phyloP scores from a whole-genome alignment of 2,888 invertebrate species.

The Atethmia centrago region DNA sequence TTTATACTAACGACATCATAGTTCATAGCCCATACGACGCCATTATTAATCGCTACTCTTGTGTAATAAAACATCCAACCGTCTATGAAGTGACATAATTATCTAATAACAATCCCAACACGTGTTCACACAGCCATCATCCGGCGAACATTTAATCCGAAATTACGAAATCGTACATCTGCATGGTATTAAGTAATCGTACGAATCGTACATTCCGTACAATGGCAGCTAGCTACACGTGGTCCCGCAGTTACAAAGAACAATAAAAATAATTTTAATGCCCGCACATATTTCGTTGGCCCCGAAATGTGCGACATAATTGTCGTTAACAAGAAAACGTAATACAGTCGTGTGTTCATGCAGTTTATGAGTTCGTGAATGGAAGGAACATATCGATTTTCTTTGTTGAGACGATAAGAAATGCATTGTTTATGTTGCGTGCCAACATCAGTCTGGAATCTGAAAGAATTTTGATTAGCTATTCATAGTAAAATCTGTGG shows the following conservation, averaged over 20 bases:
- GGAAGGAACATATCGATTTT: constrained; percentile 37
- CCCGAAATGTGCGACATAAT: constrained; percentile 72
- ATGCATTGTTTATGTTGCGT: constrained; percentile 25
- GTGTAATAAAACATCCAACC: constrained; percentile 45
- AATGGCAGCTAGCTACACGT: constrained; percentile 63
- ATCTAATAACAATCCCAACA: constrained; percentile 68
- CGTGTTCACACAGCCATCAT: constrained; percentile 69
- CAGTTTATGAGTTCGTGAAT: constrained; percentile 57
- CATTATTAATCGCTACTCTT: constrained; percentile 33
- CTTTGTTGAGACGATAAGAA: constrained; percentile 4
- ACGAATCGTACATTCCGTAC: constrained; percentile 27
- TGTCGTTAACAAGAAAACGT: constrained; percentile 70
- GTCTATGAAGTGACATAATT: constrained; percentile 54
- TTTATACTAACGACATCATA: constrained; percentile 2
- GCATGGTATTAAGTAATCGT: constrained; percentile 66
- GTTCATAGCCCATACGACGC: constrained; percentile 33
- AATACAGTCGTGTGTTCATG: constrained; percentile 67
- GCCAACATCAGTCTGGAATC: constrained; percentile 11
- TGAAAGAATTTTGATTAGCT: constrained; percentile 6
- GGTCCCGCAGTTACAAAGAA: constrained; percentile 70
- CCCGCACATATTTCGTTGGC: constrained; percentile 70
- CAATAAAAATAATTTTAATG: constrained; percentile 79
- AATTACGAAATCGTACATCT: constrained; percentile 82
- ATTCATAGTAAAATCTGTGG: neutral
- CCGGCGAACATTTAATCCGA: constrained; percentile 72